Percentiles rank a stretch among this genome's conserved stretches.
These are phyloP conservation scores for Ophion ellenae DNA, from an alignment of 2,888 invertebrate genomes.

Conservation along the genomic window DNA sequence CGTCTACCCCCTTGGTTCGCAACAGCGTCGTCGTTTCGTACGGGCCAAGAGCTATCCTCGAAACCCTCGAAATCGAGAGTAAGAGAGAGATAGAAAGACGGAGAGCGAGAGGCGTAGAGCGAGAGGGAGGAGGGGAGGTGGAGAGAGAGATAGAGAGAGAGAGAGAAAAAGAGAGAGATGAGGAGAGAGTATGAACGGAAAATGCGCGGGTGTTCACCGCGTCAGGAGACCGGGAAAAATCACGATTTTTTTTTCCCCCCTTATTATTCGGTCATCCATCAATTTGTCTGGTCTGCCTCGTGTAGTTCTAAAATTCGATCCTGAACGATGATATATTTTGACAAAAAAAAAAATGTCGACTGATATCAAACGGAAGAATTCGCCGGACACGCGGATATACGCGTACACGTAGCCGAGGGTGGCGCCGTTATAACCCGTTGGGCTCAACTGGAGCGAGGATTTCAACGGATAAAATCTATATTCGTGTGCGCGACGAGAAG, in stretches of 20 bases:
- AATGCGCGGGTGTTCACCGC: not conserved
- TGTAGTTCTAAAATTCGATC: not conserved
- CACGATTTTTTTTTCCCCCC: not conserved
- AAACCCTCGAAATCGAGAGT: conserved; percentile 16
- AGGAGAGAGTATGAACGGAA: not conserved
- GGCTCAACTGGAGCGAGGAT: conserved; percentile 58
- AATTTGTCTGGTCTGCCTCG: not conserved
- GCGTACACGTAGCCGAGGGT: not conserved
- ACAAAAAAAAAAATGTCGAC: not conserved
- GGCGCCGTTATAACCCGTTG: conserved; percentile 18
- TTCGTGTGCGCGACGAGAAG: conserved; percentile 28
- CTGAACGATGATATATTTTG: not conserved
- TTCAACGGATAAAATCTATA: conserved; percentile 48
- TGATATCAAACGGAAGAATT: not conserved
- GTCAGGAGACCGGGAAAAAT: not conserved
- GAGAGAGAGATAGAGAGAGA: no score
- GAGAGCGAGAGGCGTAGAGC: no score
- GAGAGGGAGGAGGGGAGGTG: no score
- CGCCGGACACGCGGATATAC: not conserved
- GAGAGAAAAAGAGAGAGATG: no score
- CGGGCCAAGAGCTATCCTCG: conserved; percentile 26
- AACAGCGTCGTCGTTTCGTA: conserved; percentile 41
- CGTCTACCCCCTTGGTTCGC: conserved; percentile 39
- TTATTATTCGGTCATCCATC: not conserved
- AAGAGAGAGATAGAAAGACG: not conserved